Conservation (phyloP, 2,113 vertebrate species). For the Platichthys flesus region DNA sequence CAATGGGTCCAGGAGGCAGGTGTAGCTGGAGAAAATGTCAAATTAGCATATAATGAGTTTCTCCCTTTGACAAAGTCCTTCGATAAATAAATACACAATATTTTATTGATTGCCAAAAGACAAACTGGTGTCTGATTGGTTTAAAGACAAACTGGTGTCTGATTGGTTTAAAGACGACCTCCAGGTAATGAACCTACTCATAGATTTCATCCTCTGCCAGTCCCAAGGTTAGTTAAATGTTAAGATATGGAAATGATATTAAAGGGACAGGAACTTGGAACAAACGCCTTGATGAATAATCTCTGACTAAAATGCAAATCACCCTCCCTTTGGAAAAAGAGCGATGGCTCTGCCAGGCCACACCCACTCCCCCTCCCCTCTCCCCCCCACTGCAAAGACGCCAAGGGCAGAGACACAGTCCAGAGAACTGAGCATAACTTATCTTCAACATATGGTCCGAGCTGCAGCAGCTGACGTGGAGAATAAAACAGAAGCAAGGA, state of each 20-base stretch:
- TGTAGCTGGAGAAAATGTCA: no score
- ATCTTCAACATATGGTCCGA: no score
- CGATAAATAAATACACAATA: no score
- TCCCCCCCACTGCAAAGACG: background rate
- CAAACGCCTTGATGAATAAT: conserved; percentile 47
- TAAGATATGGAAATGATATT: conserved; percentile 61
- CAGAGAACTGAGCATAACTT: no score
- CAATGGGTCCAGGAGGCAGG: no score
- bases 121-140: background rate
- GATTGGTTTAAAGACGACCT: background rate
- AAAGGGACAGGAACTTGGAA: conserved; percentile 51
- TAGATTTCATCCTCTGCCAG: conserved; percentile 11
- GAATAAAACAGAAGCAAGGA: no score
- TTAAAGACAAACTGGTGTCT: background rate
- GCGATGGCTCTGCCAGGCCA: conserved; percentile 11
- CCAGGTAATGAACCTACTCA: conserved; percentile 12
- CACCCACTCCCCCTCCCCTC: background rate
- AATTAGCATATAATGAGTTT: no score
- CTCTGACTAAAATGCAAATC: conserved; percentile 47
- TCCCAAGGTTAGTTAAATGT: conserved; percentile 58
- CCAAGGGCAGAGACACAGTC: conserved; percentile 7
- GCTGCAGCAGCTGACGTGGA: no score
- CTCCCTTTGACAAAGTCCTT: no score
- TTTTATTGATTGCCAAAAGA: background rate
- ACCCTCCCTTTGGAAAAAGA: conserved; percentile 24